Evolutionary conservation across 2,888 invertebrate genomes (phyloP).

Genomic region (Arctia plantaginis): DNA sequence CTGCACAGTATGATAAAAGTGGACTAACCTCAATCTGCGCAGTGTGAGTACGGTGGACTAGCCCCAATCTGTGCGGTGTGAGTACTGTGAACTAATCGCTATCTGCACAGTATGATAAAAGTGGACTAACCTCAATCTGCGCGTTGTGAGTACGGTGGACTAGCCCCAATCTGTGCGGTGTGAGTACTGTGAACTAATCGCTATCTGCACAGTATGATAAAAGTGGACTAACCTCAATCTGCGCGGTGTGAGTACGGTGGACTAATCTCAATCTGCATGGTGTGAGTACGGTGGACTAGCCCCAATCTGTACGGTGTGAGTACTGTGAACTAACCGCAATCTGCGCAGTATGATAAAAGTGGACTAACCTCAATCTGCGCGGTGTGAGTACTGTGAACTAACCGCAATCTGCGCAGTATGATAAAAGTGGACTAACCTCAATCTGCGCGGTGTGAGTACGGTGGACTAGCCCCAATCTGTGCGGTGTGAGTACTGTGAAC

Average conservation of each 20-base stretch:
- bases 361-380: conserved; percentile 91
- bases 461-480: too few relatives aligned
- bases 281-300: neutral
- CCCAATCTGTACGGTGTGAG: conserved; percentile 97
- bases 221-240: neutral
- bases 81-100: too few relatives aligned
- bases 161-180: too few relatives aligned
- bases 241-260: conserved; percentile 6
- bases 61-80: too few relatives aligned
- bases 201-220: neutral
- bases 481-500: too few relatives aligned
- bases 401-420: too few relatives aligned
- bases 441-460: too few relatives aligned
- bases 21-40: too few relatives aligned
- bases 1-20: too few relatives aligned
- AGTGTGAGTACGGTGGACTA: too few relatives aligned
- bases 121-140: neutral
- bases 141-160: conserved; percentile 33
- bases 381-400: conserved; percentile 95
- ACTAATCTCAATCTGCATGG: neutral
- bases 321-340: conserved; percentile 88
- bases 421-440: too few relatives aligned
- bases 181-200: conserved; percentile 84
- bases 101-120: neutral
- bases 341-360: conserved; percentile 1